Percentiles rank a stretch among this genome's conserved stretches.
Conservation (phyloP, 2,113 vertebrate species). For the Chaenogobius annularis region DNA sequence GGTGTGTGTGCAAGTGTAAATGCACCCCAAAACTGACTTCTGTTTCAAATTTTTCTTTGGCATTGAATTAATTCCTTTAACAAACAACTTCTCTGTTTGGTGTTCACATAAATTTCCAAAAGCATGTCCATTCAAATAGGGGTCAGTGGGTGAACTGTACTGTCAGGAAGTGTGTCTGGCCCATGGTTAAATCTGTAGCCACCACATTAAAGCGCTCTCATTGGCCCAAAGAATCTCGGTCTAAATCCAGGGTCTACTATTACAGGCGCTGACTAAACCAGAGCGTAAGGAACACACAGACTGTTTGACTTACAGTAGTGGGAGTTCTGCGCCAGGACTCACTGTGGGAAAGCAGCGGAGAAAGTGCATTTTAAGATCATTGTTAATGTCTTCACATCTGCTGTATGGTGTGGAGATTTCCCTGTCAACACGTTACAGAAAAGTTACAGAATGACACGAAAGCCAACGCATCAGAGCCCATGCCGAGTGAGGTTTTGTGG, state of each 20-base stretch:
- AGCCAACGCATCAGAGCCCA: constrained; percentile 10
- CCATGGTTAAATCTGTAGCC: constrained; percentile 52
- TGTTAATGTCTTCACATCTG: constrained; percentile 24
- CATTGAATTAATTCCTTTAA: neutral
- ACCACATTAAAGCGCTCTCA: constrained; percentile 74
- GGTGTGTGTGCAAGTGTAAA: neutral
- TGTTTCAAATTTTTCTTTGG: neutral
- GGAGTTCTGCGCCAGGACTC: constrained; percentile 40
- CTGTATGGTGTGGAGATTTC: constrained; percentile 21
- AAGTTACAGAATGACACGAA: neutral
- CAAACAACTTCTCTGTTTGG: neutral
- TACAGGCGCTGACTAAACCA: constrained; percentile 70
- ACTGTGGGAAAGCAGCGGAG: constrained; percentile 60
- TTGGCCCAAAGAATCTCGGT: constrained; percentile 49
- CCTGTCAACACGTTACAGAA: neutral
- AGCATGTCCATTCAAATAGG: constrained; percentile 11
- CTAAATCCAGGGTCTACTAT: constrained; percentile 75
- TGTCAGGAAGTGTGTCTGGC: constrained; percentile 44
- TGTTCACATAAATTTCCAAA: neutral
- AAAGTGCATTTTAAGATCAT: constrained; percentile 45
- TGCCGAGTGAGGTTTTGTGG: neutral
- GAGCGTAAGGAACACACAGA: constrained; percentile 73
- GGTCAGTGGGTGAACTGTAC: constrained; percentile 45
- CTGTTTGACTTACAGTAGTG: constrained; percentile 60
- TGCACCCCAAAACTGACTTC: neutral